These are phyloP conservation scores for Drosophila bipectinata DNA, from an alignment of 1,140 invertebrate species.

Conservation along the genomic window DNA sequence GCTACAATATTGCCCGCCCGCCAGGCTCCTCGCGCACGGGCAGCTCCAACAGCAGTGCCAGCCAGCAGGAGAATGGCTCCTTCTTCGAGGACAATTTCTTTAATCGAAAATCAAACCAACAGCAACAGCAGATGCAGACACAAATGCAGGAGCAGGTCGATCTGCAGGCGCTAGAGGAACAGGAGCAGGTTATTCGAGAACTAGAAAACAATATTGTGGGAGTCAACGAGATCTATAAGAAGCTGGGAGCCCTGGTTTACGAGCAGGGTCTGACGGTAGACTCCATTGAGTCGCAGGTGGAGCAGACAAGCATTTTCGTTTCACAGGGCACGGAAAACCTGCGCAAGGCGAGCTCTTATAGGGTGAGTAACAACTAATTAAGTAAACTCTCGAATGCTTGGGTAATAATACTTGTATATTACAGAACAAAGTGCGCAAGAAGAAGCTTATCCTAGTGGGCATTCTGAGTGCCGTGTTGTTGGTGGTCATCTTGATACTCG, in stretches of 20 bases:
- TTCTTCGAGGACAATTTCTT: constrained; percentile 83
- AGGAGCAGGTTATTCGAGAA: constrained; percentile 94
- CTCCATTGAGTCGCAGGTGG: constrained; percentile 98
- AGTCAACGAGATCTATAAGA: constrained; percentile 99
- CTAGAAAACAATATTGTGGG: constrained; percentile 97
- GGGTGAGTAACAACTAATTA: constrained; percentile 84
- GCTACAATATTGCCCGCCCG: constrained; percentile 77
- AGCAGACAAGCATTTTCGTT: constrained; percentile 94
- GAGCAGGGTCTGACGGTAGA: constrained; percentile 98
- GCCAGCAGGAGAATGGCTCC: constrained; percentile 63
- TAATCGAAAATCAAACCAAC: constrained; percentile 83
- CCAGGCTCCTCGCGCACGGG: constrained; percentile 66
- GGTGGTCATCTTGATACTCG: constrained; percentile 86
- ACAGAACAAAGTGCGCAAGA: constrained; percentile 93
- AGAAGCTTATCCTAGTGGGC: constrained; percentile 91
- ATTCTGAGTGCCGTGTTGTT: constrained; percentile 88
- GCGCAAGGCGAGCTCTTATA: constrained; percentile 91
- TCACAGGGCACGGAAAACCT: constrained; percentile 92
- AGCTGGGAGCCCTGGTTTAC: constrained; percentile 97
- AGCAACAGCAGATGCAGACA: constrained; percentile 87
- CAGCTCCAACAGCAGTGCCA: constrained; percentile 60
- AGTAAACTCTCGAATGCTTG: background rate
- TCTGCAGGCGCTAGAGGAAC: constrained; percentile 93
- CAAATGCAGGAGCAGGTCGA: constrained; percentile 93
- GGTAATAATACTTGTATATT: constrained; percentile 65